These are phyloP conservation scores for Pelecanoides urinatrix DNA, from an alignment of 2,113 vertebrate species.

Conservation along the genomic window DNA sequence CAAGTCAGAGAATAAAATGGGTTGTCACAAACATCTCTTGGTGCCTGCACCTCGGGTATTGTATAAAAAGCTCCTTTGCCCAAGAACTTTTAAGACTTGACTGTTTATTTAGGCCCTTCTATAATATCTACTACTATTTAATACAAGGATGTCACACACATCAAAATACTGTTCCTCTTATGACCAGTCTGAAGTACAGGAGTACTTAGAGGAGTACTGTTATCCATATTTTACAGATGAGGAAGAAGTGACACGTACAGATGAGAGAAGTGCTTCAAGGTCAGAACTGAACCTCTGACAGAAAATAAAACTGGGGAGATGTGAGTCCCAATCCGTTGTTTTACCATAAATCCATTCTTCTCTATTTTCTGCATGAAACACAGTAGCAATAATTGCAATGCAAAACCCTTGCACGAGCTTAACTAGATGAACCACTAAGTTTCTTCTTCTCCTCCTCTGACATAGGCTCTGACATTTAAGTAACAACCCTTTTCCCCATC, in stretches of 20 bases:
- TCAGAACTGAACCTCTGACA: neutral
- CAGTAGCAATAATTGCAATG: neutral
- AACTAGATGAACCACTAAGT: neutral
- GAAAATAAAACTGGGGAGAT: neutral
- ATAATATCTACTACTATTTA: neutral
- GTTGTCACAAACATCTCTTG: neutral
- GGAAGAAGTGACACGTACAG: neutral
- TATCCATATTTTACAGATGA: neutral
- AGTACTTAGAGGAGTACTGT: neutral
- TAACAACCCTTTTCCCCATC: neutral
- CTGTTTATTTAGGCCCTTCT: neutral
- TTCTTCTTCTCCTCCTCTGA: neutral
- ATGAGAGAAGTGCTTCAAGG: neutral
- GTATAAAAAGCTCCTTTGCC: neutral
- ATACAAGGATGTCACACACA: neutral
- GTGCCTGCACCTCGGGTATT: neutral
- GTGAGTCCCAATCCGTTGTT: neutral
- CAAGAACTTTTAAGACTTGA: neutral
- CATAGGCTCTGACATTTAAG: neutral
- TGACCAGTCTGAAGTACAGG: neutral
- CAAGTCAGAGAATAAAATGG: neutral
- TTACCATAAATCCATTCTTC: neutral
- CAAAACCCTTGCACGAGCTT: neutral
- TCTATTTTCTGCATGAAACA: neutral
- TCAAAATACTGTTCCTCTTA: neutral